phyloP scores from a whole-genome alignment of 2,113 vertebrate species.

The Gymnarchus niloticus region DNA sequence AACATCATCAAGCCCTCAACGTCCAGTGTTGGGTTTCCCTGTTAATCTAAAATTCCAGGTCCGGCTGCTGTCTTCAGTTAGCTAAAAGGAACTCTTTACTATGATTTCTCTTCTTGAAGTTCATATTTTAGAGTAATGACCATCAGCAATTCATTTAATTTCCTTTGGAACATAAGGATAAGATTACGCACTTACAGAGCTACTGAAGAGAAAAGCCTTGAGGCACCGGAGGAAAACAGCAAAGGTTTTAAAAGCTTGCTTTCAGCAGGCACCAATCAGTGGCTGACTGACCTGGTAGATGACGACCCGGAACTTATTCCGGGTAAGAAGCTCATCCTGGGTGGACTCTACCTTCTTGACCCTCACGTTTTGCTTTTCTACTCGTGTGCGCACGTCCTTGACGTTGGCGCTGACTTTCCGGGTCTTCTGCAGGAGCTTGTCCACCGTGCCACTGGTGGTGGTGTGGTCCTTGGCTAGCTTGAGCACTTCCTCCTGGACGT shows the following conservation, averaged over 20 bases:
- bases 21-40: background rate
- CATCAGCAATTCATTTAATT: background rate
- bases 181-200: background rate
- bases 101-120: background rate
- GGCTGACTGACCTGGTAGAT: conserved; percentile 84
- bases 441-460: conserved; percentile 72
- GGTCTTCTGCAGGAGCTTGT: conserved; percentile 91
- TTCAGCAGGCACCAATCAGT: no score
- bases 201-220: background rate
- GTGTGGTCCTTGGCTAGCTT: conserved; percentile 84
- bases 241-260: background rate
- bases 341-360: conserved; percentile 85
- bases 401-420: conserved; percentile 85
- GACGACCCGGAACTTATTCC: conserved; percentile 93
- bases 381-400: conserved; percentile 82
- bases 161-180: background rate
- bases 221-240: no score
- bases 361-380: conserved; percentile 78
- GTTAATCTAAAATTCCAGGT: background rate
- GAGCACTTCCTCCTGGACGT: conserved; percentile 82
- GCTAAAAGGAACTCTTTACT: background rate
- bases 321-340: conserved; percentile 89
- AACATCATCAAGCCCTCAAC: background rate
- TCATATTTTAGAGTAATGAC: background rate
- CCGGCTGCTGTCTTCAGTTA: no score